Base-by-base conservation (phyloP, 2,797 vertebrate genomes). In the Linurgus olivaceus region DNA sequence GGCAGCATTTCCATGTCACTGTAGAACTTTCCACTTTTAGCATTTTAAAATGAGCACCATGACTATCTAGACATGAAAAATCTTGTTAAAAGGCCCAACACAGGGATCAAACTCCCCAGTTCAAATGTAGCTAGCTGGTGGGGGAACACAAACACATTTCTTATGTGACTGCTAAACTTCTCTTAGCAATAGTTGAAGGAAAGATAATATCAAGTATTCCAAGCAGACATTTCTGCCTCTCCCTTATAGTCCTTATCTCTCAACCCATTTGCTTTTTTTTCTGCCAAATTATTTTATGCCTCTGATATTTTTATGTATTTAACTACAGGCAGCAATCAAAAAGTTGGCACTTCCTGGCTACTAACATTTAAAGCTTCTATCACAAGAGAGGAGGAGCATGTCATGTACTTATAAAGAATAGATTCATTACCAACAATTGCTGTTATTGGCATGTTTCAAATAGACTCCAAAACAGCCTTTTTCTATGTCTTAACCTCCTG, bases 381-480 rank as follows among this genome's bases (percentile, higher is more conserved):
- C 57, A 86, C 58, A 84, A 84, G 70, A 77, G 58, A 79, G 59
- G 61, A 95, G 73, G 58, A 91, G 70, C 51, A 70, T 92, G 59
- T 88, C 40, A 81, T 75, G 62, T 94, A 90, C 73, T 80, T 48
- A 75, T 42, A 93, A 72, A 62, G 59, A 92, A 90, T 4, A 88
- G 35, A 92, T 91, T 78, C 37, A 5, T 83, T 92, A 96, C 40
- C 91, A 90, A 83, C 85, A 91, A 94, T 79, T 88, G 62, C 89
- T 94, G 91, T 95, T 95, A 93, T 75, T 94, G 84, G 78, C 58
- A 66, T 86, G n/a, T 81, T 94, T 76, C 87, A 86, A 90, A 65
- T 28, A 90, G 44, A 59, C 58, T 94, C 65, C n/a, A 81, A 94
- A 93, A 6, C 50, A 87, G 81, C 26, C 63, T 81, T 91, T 48